Conservation (phyloP, 2,888 invertebrate species). For the Agrochola lota region DNA sequence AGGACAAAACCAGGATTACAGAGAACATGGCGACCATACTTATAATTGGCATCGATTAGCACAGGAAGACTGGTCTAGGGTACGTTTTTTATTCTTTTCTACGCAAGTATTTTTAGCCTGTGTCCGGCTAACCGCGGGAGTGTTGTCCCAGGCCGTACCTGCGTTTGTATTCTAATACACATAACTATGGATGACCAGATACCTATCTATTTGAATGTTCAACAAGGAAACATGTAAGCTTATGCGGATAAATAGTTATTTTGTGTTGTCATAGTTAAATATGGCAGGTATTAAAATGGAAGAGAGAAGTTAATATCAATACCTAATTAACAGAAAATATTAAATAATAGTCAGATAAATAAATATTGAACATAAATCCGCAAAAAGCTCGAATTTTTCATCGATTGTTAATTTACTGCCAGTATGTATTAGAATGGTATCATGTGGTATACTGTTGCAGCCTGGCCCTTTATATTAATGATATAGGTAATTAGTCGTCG, state of each 20-base stretch:
- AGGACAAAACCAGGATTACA: slow-evolving; percentile 33
- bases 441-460: not conserved
- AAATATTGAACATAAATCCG: not conserved
- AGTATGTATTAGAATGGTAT: not conserved
- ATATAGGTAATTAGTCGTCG: slow-evolving; percentile 1
- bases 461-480: not conserved
- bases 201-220: slow-evolving; percentile 18
- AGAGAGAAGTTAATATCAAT: not conserved
- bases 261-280: slow-evolving; percentile 15
- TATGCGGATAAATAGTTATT: not conserved
- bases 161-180: slow-evolving; percentile 51
- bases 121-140: slow-evolving; percentile 62
- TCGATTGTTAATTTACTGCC: not conserved
- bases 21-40: slow-evolving; percentile 58
- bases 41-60: slow-evolving; percentile 89
- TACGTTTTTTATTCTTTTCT: slow-evolving; percentile 75
- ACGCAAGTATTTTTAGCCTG: slow-evolving; percentile 77
- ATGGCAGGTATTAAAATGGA: not conserved
- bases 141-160: slow-evolving; percentile 53
- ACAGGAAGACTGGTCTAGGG: slow-evolving; percentile 85
- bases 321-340: not conserved
- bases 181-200: slow-evolving; percentile 31
- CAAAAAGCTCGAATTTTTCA: not conserved
- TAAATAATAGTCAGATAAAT: not conserved
- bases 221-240: slow-evolving; percentile 28